Base-by-base conservation (phyloP, 2,797 vertebrate genomes). In the Agapornis canus region DNA sequence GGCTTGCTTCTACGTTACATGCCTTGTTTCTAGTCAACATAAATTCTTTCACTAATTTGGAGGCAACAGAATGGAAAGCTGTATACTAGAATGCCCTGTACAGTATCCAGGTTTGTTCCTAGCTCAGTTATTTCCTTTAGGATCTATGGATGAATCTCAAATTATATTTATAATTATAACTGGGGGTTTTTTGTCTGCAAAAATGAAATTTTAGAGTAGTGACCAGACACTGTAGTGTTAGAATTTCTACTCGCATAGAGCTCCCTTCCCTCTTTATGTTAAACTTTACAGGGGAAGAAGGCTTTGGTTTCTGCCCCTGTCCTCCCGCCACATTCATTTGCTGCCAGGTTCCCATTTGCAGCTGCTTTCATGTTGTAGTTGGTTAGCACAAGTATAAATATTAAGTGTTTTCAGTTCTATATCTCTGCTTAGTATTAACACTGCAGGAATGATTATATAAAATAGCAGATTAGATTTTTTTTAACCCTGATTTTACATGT, bases 401-500 rank as follows among this genome's bases (percentile, higher is more conserved):
- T 84, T 76, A 89, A 86, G 57, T 94, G 82, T 71, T 89, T 95
- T 93, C 60, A 76, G 61, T 95, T 88, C 86, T 85, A 45, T 81
- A 89, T 84, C 31, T 88, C 61, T 95, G 77, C 37, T 91, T 92
- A 85, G 78, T 71, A 82, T 86, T 85, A 92, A 85, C 45, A 47
- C 90, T 94, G 90, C 94, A 91, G 86, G 72, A 89, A 89, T 56
- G 39, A 37, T 87, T 88, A 63, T 89, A 48, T 86, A 85, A 90
- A 78, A 56, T 13, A 89, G 16, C 45, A 42, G 25, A 14, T 57
- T 70, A 66, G 17, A 21, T 8, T 72, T 60, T 66, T 63, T 68
- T 21, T 49, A 13, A 54, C 22, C 25, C 29, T 26, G 42, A 29
- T 72, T 1, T 1, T 35, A 10, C 65, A 51, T 40, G 7, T 84